Percentiles rank a stretch among this genome's conserved stretches.
Conservation (phyloP, 2,113 vertebrate species). For the Gymnobelideus leadbeateri region DNA sequence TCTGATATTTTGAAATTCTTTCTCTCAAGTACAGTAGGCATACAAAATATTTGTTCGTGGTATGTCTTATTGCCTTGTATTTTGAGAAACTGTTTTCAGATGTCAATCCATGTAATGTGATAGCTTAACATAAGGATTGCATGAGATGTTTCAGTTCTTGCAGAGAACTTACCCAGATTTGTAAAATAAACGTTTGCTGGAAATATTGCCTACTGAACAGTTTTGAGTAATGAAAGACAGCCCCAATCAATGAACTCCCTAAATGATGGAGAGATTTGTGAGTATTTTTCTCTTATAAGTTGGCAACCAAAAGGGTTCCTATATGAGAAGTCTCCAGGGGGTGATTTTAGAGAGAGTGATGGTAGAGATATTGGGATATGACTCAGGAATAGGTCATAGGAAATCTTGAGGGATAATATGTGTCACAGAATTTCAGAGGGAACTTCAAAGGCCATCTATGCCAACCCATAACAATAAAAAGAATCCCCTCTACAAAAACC, state of each 20-base stretch:
- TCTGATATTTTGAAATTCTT: constrained; percentile 58
- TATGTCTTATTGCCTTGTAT: constrained; percentile 61
- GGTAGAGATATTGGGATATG: neutral
- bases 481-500: neutral
- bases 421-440: neutral
- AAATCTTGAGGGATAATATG: neutral
- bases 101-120: constrained; percentile 66
- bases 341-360: neutral
- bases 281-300: neutral
- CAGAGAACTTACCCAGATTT: constrained; percentile 58
- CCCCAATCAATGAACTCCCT: neutral
- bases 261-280: neutral
- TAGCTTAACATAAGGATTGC: constrained; percentile 63
- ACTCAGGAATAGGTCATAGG: neutral
- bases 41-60: constrained; percentile 65
- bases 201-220: constrained; percentile 17
- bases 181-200: constrained; percentile 66
- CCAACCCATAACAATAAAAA: neutral
- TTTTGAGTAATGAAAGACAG: neutral
- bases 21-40: constrained; percentile 50
- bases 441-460: neutral
- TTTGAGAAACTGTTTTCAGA: constrained; percentile 72
- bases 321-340: neutral
- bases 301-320: neutral
- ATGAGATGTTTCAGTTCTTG: constrained; percentile 61